A percentile compares a stretch with the other conserved stretches of the same genome.
Evolutionary conservation across 35 echinoderm and acorn worm species (phyloP).

Genomic region (Heliocidaris erythrogramma): DNA sequence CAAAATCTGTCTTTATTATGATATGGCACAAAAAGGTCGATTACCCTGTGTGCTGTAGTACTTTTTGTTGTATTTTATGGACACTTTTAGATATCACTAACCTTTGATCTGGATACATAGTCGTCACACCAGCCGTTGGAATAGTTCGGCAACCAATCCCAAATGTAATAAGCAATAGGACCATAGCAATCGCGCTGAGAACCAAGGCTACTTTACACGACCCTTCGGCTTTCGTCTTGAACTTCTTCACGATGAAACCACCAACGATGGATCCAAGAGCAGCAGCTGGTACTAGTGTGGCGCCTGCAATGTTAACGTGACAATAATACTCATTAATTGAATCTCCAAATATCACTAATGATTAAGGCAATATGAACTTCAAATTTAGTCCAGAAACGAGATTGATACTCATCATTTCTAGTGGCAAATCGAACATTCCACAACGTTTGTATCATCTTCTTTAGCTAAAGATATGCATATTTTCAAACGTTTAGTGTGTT

Average conservation of each 20-base stretch:
- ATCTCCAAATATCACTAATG: background rate
- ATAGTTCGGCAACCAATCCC: slow-evolving; percentile 37
- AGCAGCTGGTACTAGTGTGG: slow-evolving; percentile 25
- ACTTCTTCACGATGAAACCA: slow-evolving; percentile 57
- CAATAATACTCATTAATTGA: too few species aligned
- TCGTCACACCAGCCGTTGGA: slow-evolving; percentile 48
- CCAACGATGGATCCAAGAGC: slow-evolving; percentile 57
- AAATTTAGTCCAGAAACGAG: background rate
- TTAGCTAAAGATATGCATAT: too few species aligned
- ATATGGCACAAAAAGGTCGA: too few species aligned
- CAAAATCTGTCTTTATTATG: too few species aligned
- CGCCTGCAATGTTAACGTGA: slow-evolving; percentile 6
- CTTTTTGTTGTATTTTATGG: too few species aligned
- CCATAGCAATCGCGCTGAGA: slow-evolving; percentile 13
- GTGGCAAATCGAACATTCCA: too few species aligned
- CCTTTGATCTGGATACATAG: background rate
- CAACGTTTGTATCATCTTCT: too few species aligned
- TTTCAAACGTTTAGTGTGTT: too few species aligned
- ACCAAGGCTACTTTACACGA: slow-evolving; percentile 51
- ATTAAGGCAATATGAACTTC: background rate
- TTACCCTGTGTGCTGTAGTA: too few species aligned
- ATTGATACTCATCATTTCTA: background rate
- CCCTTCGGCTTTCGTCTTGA: slow-evolving; percentile 56
- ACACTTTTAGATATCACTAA: background rate
- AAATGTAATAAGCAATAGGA: background rate